Evolutionary conservation across 1,140 invertebrate species (phyloP).

Genomic region (Caenorhabditis briggsae): DNA sequence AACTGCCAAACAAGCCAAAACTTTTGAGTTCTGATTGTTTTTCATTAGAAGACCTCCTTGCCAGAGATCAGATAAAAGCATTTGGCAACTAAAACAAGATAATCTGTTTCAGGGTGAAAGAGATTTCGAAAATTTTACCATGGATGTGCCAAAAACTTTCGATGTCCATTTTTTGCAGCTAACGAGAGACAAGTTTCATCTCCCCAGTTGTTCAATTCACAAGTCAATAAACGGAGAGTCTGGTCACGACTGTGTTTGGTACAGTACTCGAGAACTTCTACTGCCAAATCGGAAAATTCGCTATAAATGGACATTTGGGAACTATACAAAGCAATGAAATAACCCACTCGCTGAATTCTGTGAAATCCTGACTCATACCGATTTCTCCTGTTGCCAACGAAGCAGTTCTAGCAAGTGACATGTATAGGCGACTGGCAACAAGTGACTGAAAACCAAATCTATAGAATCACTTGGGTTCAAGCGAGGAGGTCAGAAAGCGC

Average conservation of each 20-base stretch:
- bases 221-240: slow-evolving; percentile 91
- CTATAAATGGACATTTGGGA: slow-evolving; percentile 77
- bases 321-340: neutral
- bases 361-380: slow-evolving; percentile 90
- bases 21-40: slow-evolving; percentile 83
- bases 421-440: slow-evolving; percentile 94
- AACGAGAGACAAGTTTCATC: slow-evolving; percentile 94
- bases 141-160: slow-evolving; percentile 90
- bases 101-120: slow-evolving; percentile 79
- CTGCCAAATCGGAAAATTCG: slow-evolving; percentile 81
- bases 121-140: slow-evolving; percentile 85
- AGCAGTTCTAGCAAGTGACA: slow-evolving; percentile 94
- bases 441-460: slow-evolving; percentile 86
- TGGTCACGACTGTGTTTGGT: slow-evolving; percentile 94
- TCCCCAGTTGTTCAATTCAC: slow-evolving; percentile 96
- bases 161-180: slow-evolving; percentile 92
- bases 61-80: slow-evolving; percentile 78
- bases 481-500: no score
- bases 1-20: slow-evolving; percentile 87
- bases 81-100: slow-evolving; percentile 84
- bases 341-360: slow-evolving; percentile 79
- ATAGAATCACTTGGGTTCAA: no score
- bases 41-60: slow-evolving; percentile 96
- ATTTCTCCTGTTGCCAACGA: slow-evolving; percentile 94
- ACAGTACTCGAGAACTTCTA: slow-evolving; percentile 92